Evolutionary conservation across 1,140 invertebrate genomes (phyloP), one percentile per base, ranked within the genome.

Genomic region (Drosophila dunni): DNA sequence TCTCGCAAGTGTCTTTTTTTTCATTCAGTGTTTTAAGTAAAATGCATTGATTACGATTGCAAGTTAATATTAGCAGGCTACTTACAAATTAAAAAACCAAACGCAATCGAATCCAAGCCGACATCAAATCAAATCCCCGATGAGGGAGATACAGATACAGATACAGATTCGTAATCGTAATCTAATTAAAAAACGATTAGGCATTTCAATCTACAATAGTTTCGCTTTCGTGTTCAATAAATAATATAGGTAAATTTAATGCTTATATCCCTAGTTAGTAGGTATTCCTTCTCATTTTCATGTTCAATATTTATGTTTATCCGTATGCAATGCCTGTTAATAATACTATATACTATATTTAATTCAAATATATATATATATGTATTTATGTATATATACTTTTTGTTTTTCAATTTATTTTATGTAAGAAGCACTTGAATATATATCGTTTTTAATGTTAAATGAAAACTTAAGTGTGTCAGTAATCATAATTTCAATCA

Each of bases 381-480:
- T 77, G 38, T 79, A 65, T 78, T 62, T 77, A 68, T 80, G 65
- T 84, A 71, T 69, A 62, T 66, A 48, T 76, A 64, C 68, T 81
- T 78, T 74, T 45, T 67, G 67, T 75, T 62, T 75, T 75, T 29
- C 3, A 29, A 57, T 88, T 90, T 85, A 81, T 81, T 89, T 91
- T 91, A 90, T 90, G 79, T 91, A 91, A 91, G 90, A 91, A 91
- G 90, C 90, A 91, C 90, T 91, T 91, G 90, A 91, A 91, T 91
- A 91, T 91, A 91, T 91, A 91, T 90, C 80, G 78, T 84, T 85
- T 40, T 81, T 91, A 91, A 90, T 82, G 75, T 79, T 86, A 85
- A 91, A 89, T 86, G 63, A 88, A 83, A 88, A 82, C 65, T 77
- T 81, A 78, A 73, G 67, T 79, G 76, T 76, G 51, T 13, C 65